A percentile compares a stretch with the other conserved stretches of the same genome.
Conservation (phyloP, 2,888 invertebrate species). For the Aphidoletes aphidimyza region DNA sequence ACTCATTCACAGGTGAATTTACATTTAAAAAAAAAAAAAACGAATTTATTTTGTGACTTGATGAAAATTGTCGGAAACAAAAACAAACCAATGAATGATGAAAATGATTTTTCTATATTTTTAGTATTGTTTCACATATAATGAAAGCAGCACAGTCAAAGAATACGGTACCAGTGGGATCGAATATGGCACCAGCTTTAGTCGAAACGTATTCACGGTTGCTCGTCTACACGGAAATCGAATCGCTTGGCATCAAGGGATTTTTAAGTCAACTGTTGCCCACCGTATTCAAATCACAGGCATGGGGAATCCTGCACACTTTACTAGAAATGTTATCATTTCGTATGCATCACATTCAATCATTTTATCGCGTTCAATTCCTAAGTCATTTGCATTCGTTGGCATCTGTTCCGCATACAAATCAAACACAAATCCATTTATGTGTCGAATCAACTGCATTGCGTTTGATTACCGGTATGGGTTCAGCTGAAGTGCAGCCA, state of each 20-base stretch:
- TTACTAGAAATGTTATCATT: slow-evolving; percentile 97
- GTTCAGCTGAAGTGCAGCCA: slow-evolving; percentile 94
- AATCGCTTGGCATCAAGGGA: slow-evolving; percentile 95
- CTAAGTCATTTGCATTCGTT: slow-evolving; percentile 91
- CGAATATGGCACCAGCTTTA: slow-evolving; percentile 83
- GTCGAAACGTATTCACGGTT: slow-evolving; percentile 95
- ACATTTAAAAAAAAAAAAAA: no score
- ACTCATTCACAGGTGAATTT: slow-evolving; percentile 73
- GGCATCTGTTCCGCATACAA: slow-evolving; percentile 91
- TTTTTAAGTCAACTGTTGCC: slow-evolving; percentile 93
- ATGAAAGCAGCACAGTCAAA: slow-evolving; percentile 80
- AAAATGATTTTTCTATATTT: slow-evolving; percentile 22
- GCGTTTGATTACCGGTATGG: slow-evolving; percentile 86
- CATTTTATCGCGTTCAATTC: slow-evolving; percentile 92
- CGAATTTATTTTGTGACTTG: neutral
- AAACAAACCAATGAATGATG: neutral
- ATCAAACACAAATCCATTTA: slow-evolving; percentile 92
- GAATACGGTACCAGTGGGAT: slow-evolving; percentile 76
- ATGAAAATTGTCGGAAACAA: slow-evolving; percentile 5
- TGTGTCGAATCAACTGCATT: slow-evolving; percentile 92
- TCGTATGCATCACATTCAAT: slow-evolving; percentile 94
- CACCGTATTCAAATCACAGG: slow-evolving; percentile 89
- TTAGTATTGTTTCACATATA: slow-evolving; percentile 85
- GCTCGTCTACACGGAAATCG: slow-evolving; percentile 95
- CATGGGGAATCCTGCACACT: slow-evolving; percentile 96